Evolutionary conservation across 2,113 vertebrate genomes (phyloP).

Genomic region (Patagioenas fasciata): DNA sequence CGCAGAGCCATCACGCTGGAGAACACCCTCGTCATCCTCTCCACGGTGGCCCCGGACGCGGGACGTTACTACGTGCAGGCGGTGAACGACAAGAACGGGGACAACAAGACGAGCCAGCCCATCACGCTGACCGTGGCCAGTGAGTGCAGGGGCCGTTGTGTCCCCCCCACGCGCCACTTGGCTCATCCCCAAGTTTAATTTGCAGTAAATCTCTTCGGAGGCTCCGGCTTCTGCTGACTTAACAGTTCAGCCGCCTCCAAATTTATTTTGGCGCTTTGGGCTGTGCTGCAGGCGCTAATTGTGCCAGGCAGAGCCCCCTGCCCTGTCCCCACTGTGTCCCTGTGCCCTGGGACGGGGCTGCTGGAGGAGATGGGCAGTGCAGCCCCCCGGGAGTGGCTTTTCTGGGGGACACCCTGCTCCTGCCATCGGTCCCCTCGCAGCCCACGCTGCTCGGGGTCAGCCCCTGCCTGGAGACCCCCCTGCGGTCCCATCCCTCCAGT

Average conservation of each 20-base stretch:
- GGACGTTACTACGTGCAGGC: slow-evolving; percentile 97
- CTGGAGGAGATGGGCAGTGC: too few species aligned
- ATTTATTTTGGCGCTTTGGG: slow-evolving; percentile 4
- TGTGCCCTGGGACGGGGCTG: too few species aligned
- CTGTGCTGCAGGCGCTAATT: background rate
- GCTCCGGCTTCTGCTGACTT: slow-evolving; percentile 27
- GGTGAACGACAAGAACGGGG: slow-evolving; percentile 96
- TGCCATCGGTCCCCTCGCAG: too few species aligned
- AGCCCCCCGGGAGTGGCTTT: too few species aligned
- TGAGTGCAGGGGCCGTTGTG: slow-evolving; percentile 72
- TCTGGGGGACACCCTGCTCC: too few species aligned
- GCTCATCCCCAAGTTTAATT: slow-evolving; percentile 15
- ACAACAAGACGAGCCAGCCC: slow-evolving; percentile 98
- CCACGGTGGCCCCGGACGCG: slow-evolving; percentile 91
- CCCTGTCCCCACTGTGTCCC: too few species aligned
- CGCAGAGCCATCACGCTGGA: slow-evolving; percentile 93
- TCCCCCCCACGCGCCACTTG: background rate
- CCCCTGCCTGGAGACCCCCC: background rate
- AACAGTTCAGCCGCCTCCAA: background rate
- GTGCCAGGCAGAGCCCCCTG: background rate
- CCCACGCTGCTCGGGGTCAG: background rate
- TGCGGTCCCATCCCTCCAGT: accelerated
- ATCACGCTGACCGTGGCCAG: slow-evolving; percentile 91
- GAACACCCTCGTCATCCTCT: slow-evolving; percentile 96
- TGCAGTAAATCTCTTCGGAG: slow-evolving; percentile 50